Evolutionary conservation across 2,888 invertebrate genomes (phyloP), one percentile per base, ranked within the genome.

Genomic region (Drosophila basisetae): DNA sequence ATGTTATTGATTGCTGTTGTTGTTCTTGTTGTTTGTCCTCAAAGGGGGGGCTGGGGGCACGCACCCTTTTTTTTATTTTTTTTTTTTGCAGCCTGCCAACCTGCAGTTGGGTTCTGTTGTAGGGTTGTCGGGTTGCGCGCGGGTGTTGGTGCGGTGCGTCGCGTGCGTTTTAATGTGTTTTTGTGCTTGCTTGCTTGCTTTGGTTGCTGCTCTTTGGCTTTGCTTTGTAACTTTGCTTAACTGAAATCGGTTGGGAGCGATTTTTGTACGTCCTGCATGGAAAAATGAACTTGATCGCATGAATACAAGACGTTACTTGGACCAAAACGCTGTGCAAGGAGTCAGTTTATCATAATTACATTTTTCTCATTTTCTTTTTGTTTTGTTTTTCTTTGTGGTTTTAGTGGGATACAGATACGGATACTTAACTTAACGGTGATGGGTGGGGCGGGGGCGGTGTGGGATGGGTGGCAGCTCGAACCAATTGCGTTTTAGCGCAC

Each of bases 241-340:
- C 85, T 85, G 90, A 85, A 85, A 90, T 82, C 85, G 86, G 89
- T 80, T 85, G 89, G 85, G 86, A 89, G 82, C 78, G 78, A 78
- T 78, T 50, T 47, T 79, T 85, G 76, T 78, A 78, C 73, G 84
- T 92, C 93, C 92, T 93, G 93, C 91, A 91, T 93, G 91, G 91
- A 92, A 93, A 90, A 91, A 91, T 91, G 91, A 91, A 89, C 91
- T 91, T 91, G 89, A 91, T 92, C 91, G 91, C 91, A 91, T 91
- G 92, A 91, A 92, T 92, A 92, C 87, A 91, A 91, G 79, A 87
- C 91, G 91, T 86, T 89, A 91, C 90, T 89, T 84, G 72, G 68
- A 85, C 88, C 91, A 76, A 87, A 67, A 76, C 73, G 88, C 73
- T 77, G 90, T 87, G 91, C 91, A 91, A 75, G 89, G 74, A 84